phyloP scores from a whole-genome alignment of 2,888 invertebrate species.

The Cephus nigrinus region DNA sequence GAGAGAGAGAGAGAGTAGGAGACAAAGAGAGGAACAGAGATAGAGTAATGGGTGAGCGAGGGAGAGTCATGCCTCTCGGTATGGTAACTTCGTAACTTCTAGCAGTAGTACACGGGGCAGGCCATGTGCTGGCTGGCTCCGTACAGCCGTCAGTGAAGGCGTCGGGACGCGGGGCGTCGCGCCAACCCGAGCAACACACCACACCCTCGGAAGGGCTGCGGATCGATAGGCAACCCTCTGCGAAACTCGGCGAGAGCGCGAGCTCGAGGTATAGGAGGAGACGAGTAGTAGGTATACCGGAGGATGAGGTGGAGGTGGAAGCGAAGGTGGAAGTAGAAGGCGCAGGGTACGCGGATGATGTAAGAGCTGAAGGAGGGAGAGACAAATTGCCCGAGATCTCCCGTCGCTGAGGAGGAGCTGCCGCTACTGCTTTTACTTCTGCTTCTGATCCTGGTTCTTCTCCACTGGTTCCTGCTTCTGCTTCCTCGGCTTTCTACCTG shows the following conservation, averaged over 20 bases:
- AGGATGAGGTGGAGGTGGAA: constrained; percentile 1
- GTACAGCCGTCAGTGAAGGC: constrained; percentile 1
- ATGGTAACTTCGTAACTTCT: neutral
- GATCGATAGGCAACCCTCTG: constrained; percentile 48
- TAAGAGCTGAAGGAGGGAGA: constrained; percentile 31
- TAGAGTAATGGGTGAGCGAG: neutral
- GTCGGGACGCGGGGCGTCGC: constrained; percentile 21
- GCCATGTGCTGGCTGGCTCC: constrained; percentile 7
- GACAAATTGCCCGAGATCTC: constrained; percentile 48
- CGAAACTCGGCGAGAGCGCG: constrained; percentile 24
- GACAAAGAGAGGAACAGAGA: neutral
- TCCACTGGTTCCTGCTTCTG: constrained; percentile 5
- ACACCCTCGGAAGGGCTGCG: constrained; percentile 33
- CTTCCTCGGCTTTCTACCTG: constrained; percentile 19
- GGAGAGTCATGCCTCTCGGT: neutral
- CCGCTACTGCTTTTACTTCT: constrained; percentile 17
- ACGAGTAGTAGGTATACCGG: constrained; percentile 1
- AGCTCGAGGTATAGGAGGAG: constrained; percentile 30
- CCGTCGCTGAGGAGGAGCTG: constrained; percentile 15
- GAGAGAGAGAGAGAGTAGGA: neutral
- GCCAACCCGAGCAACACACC: constrained; percentile 29
- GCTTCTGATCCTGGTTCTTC: neutral
- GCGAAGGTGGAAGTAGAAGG: constrained; percentile 14
- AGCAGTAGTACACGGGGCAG: constrained; percentile 4
- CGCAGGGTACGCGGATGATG: constrained; percentile 12